Percentiles rank a stretch among this genome's conserved stretches.
Evolutionary conservation across 2,888 invertebrate genomes (phyloP).

Genomic region (Meteorus cinctellus): DNA sequence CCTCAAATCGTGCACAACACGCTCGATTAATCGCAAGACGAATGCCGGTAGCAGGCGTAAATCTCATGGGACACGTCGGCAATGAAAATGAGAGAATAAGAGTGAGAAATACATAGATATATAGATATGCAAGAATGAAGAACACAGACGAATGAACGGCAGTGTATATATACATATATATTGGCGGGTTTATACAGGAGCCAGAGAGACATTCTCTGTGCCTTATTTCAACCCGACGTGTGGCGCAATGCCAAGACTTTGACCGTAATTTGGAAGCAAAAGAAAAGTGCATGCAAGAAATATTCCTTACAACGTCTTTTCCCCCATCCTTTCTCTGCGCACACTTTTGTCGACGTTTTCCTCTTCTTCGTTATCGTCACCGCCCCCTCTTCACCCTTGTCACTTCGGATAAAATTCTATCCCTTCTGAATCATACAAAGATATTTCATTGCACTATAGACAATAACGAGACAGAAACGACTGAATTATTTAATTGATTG

Average conservation of each 20-base stretch:
- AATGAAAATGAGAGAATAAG: conserved; percentile 26
- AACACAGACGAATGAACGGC: conserved; percentile 41
- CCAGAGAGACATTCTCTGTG: not conserved
- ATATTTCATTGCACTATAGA: not conserved
- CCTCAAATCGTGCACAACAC: conserved; percentile 30
- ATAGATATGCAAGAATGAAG: conserved; percentile 17
- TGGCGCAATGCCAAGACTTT: conserved; percentile 54
- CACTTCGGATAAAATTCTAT: conserved; percentile 15
- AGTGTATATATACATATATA: not conserved
- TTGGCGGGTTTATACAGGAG: not conserved
- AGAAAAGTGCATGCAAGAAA: conserved; percentile 54
- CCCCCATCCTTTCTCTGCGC: conserved; percentile 14
- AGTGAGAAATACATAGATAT: conserved; percentile 19
- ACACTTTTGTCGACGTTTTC: not conserved
- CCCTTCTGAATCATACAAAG: not conserved
- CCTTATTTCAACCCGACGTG: conserved; percentile 47
- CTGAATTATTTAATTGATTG: too few species aligned
- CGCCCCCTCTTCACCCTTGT: conserved; percentile 21
- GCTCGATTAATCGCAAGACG: conserved; percentile 39
- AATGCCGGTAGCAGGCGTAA: conserved; percentile 30
- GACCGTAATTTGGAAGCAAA: conserved; percentile 53
- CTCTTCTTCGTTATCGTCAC: not conserved
- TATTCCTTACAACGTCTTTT: conserved; percentile 54
- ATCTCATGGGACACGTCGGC: conserved; percentile 30
- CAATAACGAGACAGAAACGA: too few species aligned